Conservation (phyloP, 2,888 invertebrate species). For the Eutolmus rufibarbis region DNA sequence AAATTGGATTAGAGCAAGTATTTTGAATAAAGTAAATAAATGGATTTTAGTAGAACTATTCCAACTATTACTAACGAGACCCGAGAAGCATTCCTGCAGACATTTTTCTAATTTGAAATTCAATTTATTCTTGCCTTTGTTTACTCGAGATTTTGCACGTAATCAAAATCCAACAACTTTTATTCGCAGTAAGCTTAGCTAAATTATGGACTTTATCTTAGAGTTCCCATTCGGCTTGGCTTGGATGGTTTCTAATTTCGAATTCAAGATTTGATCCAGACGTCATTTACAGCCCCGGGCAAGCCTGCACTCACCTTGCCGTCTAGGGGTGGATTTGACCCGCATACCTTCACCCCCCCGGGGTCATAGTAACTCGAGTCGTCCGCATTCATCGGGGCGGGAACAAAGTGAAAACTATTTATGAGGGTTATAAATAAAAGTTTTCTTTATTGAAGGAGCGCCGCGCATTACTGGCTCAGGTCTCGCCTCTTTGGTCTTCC, state of each 20-base stretch:
- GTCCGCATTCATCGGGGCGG: not conserved
- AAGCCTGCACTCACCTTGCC: not conserved
- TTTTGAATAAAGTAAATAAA: no score
- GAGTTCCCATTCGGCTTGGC: not conserved
- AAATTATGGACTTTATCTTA: not conserved
- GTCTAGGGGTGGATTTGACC: not conserved
- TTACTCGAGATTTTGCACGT: not conserved
- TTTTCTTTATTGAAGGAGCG: conserved; percentile 8
- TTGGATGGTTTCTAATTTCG: not conserved
- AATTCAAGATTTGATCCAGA: not conserved
- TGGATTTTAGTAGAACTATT: not conserved
- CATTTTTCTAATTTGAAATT: not conserved
- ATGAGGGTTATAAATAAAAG: conserved; percentile 4
- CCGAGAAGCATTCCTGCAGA: not conserved
- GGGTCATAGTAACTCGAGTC: not conserved
- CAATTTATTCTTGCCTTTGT: not conserved
- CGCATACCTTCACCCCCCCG: not conserved
- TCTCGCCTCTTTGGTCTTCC: not conserved
- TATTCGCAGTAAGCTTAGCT: not conserved
- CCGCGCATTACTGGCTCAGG: not conserved
- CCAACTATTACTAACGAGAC: not conserved
- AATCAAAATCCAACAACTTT: not conserved
- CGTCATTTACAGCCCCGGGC: not conserved
- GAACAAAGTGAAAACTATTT: conserved; percentile 5
- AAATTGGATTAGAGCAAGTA: not conserved